phyloP scores from a whole-genome alignment of 2,113 vertebrate species.

The Oophaga pumilio region DNA sequence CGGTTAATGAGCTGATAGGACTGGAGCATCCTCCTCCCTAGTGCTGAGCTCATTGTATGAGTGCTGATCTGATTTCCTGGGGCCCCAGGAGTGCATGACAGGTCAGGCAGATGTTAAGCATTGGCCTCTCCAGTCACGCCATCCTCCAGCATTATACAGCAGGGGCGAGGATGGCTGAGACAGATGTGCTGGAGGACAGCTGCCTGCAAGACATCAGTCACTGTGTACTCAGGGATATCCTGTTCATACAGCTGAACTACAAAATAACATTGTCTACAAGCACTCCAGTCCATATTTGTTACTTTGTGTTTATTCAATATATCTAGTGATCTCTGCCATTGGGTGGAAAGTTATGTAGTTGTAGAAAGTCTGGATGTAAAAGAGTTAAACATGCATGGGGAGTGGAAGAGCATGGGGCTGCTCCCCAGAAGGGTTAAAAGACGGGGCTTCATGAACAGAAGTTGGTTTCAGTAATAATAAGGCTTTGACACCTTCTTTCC shows the following conservation, averaged over 20 bases:
- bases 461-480: background rate
- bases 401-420: background rate
- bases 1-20: background rate
- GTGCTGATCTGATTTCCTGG: slow-evolving; percentile 21
- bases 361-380: background rate
- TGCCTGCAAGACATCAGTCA: background rate
- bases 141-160: background rate
- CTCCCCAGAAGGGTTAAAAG: background rate
- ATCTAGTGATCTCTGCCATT: background rate
- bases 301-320: background rate
- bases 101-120: slow-evolving; percentile 50
- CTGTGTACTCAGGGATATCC: background rate
- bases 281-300: background rate
- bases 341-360: background rate
- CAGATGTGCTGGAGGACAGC: background rate
- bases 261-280: background rate
- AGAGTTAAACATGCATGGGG: background rate
- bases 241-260: background rate
- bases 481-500: background rate
- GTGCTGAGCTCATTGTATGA: slow-evolving; percentile 45
- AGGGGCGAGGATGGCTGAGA: background rate
- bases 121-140: slow-evolving; percentile 4
- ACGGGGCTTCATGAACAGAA: background rate
- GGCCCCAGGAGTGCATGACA: slow-evolving; percentile 26
- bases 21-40: slow-evolving; percentile 31